Base-by-base conservation (phyloP, 1,140 invertebrate species). In the Papilio helenus region DNA sequence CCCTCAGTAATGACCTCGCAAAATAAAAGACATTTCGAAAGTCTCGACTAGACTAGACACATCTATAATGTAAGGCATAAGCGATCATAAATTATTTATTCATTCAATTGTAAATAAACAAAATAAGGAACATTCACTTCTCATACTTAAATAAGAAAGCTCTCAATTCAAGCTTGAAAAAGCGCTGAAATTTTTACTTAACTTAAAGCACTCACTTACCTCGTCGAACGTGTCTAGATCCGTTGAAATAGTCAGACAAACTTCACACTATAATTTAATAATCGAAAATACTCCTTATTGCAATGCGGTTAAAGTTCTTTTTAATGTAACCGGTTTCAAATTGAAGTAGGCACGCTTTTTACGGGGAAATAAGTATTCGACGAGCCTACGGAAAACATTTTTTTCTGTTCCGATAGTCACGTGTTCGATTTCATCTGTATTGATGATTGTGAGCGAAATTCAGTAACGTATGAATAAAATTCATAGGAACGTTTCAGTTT, bases 341-440 rank as follows among this genome's bases (percentile, higher is more conserved):
- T 78, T 20, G 23, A 29, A 49, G 20, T 14, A 34, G 46, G 71
- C 44, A 46, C 55, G 68, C 74, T 49, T 72, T 44, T 80, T 82
- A 80, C 65, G 61, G 49, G 71, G 80, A 80, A 85, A 83, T 85
- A 85, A 85, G 82, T 79, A 86, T 86, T 86, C 85, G 85, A 77
- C 58, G 80, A 78, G 81, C 79, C 58, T 83, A 74, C 79, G 78
- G 29, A 82, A 79, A 80, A 80, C 72, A 85, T 83, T 81, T 83
- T 84, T 85, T 73, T 81, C 68, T 20, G 14, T 74, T 16, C 14
- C 49, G 79, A 20, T 51, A 74, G 71, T 39, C 39, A 34, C 83
- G 80, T 82, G 79, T 79, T 81, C 78, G 81, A 79, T 82, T 84
- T 78, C 51, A 23, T 58, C 58, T 44, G 39, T 77, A 71, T 79